Percentiles rank a stretch among this genome's conserved stretches.
These are phyloP conservation scores for Lepas anatifera DNA, from an alignment of 2,888 invertebrate species.

Conservation along the genomic window DNA sequence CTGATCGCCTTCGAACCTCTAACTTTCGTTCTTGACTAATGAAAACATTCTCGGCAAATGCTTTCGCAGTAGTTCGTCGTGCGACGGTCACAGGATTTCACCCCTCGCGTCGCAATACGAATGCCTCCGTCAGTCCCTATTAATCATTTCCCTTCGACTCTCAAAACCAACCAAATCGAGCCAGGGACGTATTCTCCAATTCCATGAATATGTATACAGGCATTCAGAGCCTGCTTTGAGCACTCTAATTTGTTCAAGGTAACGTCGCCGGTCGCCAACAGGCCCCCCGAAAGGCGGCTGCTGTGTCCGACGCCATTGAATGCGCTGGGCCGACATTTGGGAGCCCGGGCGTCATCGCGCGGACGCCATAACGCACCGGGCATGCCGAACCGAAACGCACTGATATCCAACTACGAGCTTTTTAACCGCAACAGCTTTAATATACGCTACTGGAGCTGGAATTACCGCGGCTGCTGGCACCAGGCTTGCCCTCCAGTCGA, in stretches of 20 bases:
- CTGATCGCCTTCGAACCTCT: conserved; percentile 55
- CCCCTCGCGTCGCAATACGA: conserved; percentile 50
- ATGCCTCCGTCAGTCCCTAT: conserved; percentile 50
- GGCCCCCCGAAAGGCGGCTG: conserved; percentile 35
- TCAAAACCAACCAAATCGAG: conserved; percentile 50
- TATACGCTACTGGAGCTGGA: conserved; percentile 56
- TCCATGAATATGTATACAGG: conserved; percentile 41
- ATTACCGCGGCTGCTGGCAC: conserved; percentile 60
- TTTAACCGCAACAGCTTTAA: conserved; percentile 57
- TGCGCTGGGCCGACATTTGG: conserved; percentile 22
- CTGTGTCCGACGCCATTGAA: conserved; percentile 24
- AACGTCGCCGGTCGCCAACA: conserved; percentile 43
- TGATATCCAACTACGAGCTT: conserved; percentile 44
- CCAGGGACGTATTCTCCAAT: conserved; percentile 51
- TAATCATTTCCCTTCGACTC: conserved; percentile 46
- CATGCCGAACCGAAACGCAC: conserved; percentile 29
- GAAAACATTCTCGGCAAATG: conserved; percentile 56
- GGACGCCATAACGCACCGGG: not conserved
- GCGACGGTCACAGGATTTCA: conserved; percentile 51
- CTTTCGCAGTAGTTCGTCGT: conserved; percentile 51
- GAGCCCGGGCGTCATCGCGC: not conserved
- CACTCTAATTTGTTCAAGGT: conserved; percentile 56
- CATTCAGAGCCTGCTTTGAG: too few species aligned
- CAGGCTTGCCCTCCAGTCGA: conserved; percentile 53
- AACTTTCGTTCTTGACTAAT: conserved; percentile 55